Conservation (phyloP, 2,888 invertebrate genomes). For the Adela reaumurella region DNA sequence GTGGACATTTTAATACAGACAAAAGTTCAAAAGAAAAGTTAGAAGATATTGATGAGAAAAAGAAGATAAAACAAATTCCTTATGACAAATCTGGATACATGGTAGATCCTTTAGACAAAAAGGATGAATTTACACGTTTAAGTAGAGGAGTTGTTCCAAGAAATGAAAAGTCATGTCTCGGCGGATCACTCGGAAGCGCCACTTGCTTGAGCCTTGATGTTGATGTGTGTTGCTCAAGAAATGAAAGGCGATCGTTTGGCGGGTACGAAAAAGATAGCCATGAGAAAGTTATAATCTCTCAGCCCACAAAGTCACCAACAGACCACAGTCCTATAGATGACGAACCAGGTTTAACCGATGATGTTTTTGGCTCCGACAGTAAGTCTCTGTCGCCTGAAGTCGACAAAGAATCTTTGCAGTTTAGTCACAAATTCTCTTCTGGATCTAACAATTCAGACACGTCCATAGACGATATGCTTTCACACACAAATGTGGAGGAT, state of each 20-base stretch:
- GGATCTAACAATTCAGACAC: conserved; percentile 64
- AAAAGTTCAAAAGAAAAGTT: conserved; percentile 23
- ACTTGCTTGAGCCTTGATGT: conserved; percentile 44
- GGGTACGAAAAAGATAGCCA: conserved; percentile 27
- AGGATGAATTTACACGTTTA: conserved; percentile 33
- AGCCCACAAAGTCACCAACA: conserved; percentile 59
- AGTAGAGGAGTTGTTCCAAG: conserved; percentile 40
- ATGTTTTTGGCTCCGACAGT: conserved; percentile 60
- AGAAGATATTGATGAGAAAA: neutral
- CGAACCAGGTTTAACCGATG: conserved; percentile 55
- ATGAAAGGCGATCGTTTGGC: conserved; percentile 36
- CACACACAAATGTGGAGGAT: conserved; percentile 57
- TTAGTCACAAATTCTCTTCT: conserved; percentile 44
- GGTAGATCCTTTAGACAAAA: conserved; percentile 46
- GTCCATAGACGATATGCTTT: conserved; percentile 60
- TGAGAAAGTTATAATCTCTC: conserved; percentile 56
- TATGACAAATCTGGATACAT: conserved; percentile 49
- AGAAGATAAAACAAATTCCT: conserved; percentile 24
- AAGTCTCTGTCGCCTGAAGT: conserved; percentile 59
- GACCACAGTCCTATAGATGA: conserved; percentile 60
- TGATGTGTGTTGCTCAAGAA: conserved; percentile 41
- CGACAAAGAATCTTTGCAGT: conserved; percentile 40
- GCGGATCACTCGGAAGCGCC: conserved; percentile 45
- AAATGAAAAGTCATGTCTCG: conserved; percentile 46
- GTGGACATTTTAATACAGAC: conserved; percentile 30